phyloP scores from a whole-genome alignment of 2,888 invertebrate genomes.

The Cenopis cana region DNA sequence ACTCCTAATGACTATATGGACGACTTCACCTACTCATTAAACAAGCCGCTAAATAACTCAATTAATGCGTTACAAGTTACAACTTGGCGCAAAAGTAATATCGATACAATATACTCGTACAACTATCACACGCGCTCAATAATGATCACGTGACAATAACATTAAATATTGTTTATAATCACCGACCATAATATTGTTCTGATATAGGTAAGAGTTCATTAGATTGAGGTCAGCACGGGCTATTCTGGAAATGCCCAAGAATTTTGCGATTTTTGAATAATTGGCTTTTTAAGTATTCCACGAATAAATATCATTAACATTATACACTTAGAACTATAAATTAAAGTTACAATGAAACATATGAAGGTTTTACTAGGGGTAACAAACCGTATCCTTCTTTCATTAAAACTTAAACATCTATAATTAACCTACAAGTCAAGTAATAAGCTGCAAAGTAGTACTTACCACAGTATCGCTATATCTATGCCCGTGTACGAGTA shows the following conservation, averaged over 20 bases:
- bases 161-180: constrained; percentile 1
- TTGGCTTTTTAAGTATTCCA: no score
- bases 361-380: background rate
- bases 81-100: no score
- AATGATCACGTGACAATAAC: background rate
- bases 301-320: no score
- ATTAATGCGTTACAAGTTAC: no score
- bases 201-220: constrained; percentile 14
- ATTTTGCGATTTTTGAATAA: background rate
- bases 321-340: no score
- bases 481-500: constrained; percentile 20
- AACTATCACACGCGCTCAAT: background rate
- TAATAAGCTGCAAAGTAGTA: constrained; percentile 31
- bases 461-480: constrained; percentile 33
- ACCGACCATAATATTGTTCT: background rate
- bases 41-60: no score
- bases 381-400: background rate
- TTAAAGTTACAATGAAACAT: no score
- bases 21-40: no score
- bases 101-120: background rate
- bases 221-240: constrained; percentile 12
- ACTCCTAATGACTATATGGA: no score
- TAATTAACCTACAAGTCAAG: constrained; percentile 29
- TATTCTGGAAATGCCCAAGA: constrained; percentile 17
- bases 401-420: constrained; percentile 2